Conservation (phyloP, 2,888 invertebrate species). For the Melanostoma scalare region DNA sequence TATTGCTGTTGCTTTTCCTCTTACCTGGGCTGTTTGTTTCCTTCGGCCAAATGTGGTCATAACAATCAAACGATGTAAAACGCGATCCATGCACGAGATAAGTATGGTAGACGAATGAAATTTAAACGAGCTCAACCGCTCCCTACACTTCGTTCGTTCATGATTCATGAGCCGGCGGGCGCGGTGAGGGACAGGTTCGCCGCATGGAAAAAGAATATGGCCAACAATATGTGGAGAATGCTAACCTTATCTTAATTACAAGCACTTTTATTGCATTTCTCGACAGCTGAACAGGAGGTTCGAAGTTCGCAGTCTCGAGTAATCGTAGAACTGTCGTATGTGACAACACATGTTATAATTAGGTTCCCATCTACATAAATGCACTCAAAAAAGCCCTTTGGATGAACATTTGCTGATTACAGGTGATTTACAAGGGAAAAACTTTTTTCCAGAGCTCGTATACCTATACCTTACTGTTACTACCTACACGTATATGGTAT, state of each 20-base stretch:
- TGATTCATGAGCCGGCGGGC: constrained; percentile 24
- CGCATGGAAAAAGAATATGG: constrained; percentile 37
- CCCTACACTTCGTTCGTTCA: constrained; percentile 23
- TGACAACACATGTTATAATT: constrained; percentile 70
- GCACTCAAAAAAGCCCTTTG: constrained; percentile 2
- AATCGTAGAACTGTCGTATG: constrained; percentile 66
- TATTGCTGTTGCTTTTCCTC: constrained; percentile 37
- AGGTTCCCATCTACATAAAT: constrained; percentile 44
- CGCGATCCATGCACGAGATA: constrained; percentile 69
- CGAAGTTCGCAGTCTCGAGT: constrained; percentile 40
- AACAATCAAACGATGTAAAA: constrained; percentile 72
- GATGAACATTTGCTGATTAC: constrained; percentile 31
- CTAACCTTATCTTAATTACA: constrained; percentile 75
- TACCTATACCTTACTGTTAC: not conserved
- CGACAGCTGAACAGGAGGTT: constrained; percentile 74
- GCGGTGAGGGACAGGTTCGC: not conserved
- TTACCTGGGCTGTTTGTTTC: constrained; percentile 62
- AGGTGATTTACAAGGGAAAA: constrained; percentile 57
- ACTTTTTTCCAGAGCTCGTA: constrained; percentile 6
- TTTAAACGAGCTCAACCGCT: constrained; percentile 70
- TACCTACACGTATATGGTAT: constrained; percentile 8
- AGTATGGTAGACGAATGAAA: constrained; percentile 72
- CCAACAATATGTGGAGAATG: constrained; percentile 68
- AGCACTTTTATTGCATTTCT: constrained; percentile 75
- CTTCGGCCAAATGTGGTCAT: constrained; percentile 70